These are phyloP conservation scores for Therioaphis trifolii DNA, from an alignment of 2,888 invertebrate species.

Conservation along the genomic window DNA sequence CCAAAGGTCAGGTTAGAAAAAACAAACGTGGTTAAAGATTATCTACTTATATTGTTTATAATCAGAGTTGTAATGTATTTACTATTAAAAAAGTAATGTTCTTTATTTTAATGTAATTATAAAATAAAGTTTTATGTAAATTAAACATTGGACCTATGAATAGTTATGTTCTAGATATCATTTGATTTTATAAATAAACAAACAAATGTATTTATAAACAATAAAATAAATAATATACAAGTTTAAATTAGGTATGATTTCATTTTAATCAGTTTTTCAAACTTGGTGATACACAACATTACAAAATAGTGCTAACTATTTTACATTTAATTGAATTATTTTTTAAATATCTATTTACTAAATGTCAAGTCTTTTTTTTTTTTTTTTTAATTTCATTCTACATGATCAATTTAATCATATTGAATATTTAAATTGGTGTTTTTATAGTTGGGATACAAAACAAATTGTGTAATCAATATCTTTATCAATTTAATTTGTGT, in stretches of 20 bases:
- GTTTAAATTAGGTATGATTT: not conserved
- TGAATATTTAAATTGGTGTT: too few species aligned
- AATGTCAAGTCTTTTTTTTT: too few species aligned
- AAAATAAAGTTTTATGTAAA: too few species aligned
- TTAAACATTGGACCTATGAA: slow-evolving; percentile 11
- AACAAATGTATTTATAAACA: not conserved
- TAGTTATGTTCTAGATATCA: not conserved
- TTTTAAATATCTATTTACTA: not conserved
- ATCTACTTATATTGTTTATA: not conserved
- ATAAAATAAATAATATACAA: not conserved
- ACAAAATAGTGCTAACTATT: too few species aligned
- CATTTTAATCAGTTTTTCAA: not conserved
- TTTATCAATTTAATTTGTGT: too few species aligned
- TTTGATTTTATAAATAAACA: not conserved
- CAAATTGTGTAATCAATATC: too few species aligned
- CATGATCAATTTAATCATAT: too few species aligned
- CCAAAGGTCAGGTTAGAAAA: slow-evolving; percentile 14
- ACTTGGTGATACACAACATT: too few species aligned
- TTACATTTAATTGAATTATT: too few species aligned
- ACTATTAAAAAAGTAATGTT: not conserved
- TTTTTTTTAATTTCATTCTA: too few species aligned
- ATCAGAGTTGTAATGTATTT: not conserved
- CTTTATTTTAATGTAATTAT: not conserved
- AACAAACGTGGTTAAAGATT: too few species aligned
- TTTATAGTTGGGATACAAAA: too few species aligned